A percentile compares a stretch with the other conserved stretches of the same genome.
Evolutionary conservation across 1,140 invertebrate species (phyloP).

Genomic region (Stenopsyche tienmushanensis): DNA sequence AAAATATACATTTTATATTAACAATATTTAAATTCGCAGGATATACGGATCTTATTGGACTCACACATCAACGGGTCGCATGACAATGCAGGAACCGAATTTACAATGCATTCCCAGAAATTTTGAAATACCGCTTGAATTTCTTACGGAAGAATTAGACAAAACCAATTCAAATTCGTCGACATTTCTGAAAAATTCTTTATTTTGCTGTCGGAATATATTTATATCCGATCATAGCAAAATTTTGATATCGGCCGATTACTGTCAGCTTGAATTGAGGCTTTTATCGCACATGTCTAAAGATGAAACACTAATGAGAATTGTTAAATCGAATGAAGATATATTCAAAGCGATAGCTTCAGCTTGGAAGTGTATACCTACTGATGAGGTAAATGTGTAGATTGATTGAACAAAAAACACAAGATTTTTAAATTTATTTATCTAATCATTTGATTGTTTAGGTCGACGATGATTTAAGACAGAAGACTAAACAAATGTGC

Average conservation of each 20-base stretch:
- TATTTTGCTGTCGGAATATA: conserved; percentile 65
- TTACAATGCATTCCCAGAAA: conserved; percentile 89
- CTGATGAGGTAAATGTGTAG: conserved; percentile 58
- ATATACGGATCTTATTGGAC: conserved; percentile 76
- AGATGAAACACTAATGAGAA: conserved; percentile 70
- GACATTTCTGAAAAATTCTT: conserved; percentile 44
- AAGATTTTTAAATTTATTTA: conserved; percentile 3
- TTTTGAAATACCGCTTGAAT: conserved; percentile 61
- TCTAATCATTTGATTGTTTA: conserved; percentile 45
- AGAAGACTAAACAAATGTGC: conserved; percentile 90
- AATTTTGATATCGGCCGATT: conserved; percentile 86
- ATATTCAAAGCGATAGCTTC: conserved; percentile 87
- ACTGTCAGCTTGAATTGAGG: conserved; percentile 92
- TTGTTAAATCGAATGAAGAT: conserved; percentile 75
- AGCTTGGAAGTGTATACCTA: conserved; percentile 71
- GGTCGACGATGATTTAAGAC: conserved; percentile 74
- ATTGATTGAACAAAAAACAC: conserved; percentile 2
- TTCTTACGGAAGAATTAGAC: conserved; percentile 41
- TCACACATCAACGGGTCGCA: conserved; percentile 83
- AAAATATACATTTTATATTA: conserved; percentile 6
- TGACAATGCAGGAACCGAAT: conserved; percentile 91
- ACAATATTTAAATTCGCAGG: conserved; percentile 47
- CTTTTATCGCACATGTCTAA: conserved; percentile 87
- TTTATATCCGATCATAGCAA: conserved; percentile 65
- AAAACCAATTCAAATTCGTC: conserved; percentile 19